These are phyloP conservation scores for Sus cebifrons DNA, from an alignment of 2,797 vertebrate species.

Conservation along the genomic window DNA sequence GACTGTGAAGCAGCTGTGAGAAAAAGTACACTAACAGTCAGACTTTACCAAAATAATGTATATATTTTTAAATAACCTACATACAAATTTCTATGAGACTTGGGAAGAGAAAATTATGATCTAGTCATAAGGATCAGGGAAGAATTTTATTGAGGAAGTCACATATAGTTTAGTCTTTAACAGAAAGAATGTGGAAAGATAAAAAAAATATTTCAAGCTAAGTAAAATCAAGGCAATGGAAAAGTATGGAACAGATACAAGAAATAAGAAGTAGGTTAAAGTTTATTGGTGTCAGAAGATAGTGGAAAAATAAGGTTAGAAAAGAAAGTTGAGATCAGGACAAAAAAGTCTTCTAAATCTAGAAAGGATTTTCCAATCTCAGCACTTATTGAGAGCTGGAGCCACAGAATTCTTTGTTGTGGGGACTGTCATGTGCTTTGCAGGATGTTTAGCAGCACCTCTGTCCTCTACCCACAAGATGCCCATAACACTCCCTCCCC, in stretches of 20 bases:
- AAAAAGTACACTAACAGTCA: neutral
- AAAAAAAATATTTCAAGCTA: constrained; percentile 51
- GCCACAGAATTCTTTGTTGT: neutral
- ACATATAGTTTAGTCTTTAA: constrained; percentile 35
- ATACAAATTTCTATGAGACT: constrained; percentile 46
- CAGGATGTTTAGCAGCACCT: neutral
- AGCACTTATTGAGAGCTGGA: neutral
- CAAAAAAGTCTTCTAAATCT: constrained; percentile 42
- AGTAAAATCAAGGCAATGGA: constrained; percentile 54
- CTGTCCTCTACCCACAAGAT: neutral
- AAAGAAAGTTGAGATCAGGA: constrained; percentile 52
- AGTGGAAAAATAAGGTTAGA: constrained; percentile 49
- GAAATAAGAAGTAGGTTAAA: constrained; percentile 46
- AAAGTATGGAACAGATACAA: neutral
- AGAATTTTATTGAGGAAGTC: constrained; percentile 44
- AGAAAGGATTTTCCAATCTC: neutral
- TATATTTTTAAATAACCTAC: constrained; percentile 1
- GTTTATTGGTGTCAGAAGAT: constrained; percentile 28
- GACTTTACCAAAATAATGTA: constrained; percentile 53
- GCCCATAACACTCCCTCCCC: neutral
- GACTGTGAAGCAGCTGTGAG: no score
- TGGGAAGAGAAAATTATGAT: constrained; percentile 34
- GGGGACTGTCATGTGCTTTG: neutral
- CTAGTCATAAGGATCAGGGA: constrained; percentile 35
- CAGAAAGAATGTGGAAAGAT: constrained; percentile 39